Conservation (phyloP, 2,888 invertebrate genomes). For the Salpingus planirostris region DNA sequence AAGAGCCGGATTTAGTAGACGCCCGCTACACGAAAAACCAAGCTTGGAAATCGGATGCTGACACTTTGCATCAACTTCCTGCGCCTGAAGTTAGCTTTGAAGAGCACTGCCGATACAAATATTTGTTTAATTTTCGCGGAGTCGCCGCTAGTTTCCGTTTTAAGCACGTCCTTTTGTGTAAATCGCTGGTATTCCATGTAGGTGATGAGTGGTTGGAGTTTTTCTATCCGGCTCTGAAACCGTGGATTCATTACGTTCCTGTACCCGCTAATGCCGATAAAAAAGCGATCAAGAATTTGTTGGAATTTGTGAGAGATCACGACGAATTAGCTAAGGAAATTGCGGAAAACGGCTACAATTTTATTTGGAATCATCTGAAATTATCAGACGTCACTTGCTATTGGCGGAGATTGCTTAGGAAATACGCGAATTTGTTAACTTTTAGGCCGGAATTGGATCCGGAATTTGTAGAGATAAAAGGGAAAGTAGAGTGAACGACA, state of each 20-base stretch:
- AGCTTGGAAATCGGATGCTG: conserved; percentile 92
- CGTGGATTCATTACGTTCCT: conserved; percentile 95
- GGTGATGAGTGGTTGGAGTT: conserved; percentile 93
- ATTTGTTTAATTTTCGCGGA: conserved; percentile 91
- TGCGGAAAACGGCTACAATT: conserved; percentile 70
- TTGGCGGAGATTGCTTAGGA: conserved; percentile 69
- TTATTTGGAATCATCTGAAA: conserved; percentile 74
- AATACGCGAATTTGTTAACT: conserved; percentile 64
- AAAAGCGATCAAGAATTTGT: conserved; percentile 59
- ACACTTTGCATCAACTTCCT: conserved; percentile 75
- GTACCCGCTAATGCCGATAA: conserved; percentile 55
- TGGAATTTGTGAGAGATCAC: conserved; percentile 68
- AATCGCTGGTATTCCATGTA: conserved; percentile 88
- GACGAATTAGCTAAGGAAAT: conserved; percentile 68
- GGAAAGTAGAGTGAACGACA: too few species aligned
- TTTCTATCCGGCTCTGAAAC: conserved; percentile 81
- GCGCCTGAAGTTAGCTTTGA: conserved; percentile 82
- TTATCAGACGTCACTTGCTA: conserved; percentile 79
- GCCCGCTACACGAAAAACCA: conserved; percentile 97
- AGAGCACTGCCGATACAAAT: conserved; percentile 88
- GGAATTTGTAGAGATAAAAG: conserved; percentile 48
- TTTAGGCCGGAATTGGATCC: conserved; percentile 54
- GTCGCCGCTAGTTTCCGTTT: conserved; percentile 97
- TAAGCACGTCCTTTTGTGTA: conserved; percentile 89
- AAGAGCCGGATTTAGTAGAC: conserved; percentile 68